Evolutionary conservation across 2,113 vertebrate species (phyloP), one percentile per base, ranked within the genome.

Genomic region (Hyperopisus bebe): DNA sequence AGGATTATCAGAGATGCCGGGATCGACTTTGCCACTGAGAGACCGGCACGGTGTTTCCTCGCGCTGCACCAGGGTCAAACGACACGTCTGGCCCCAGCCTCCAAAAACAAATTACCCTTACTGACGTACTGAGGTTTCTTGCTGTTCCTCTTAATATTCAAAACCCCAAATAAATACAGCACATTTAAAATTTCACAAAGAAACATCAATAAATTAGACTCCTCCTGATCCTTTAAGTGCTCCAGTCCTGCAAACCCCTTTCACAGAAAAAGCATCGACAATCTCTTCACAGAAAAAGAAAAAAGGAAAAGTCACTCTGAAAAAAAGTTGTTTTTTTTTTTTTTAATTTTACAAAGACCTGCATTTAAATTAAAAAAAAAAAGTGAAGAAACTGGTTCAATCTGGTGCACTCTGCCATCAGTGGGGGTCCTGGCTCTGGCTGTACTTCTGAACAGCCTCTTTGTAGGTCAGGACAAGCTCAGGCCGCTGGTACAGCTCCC

Each of bases 401-500:
- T 53, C 17, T 53, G 44, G 31, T 19, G 27, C 47, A n/a, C 4
- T 51, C 17, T 10, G 51, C 90, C 92, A 91, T 1, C 92, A 94
- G 3, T 93, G 94, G 90, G 91, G 90, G 62, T 94, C 92, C 13
- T 91, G 92, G 88, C 92, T 94, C 90, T 90, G 82, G 17, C 91
- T 91, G 88, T 91, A 93, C 3, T 90, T 93, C 44, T 90, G 86
- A 50, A 92, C 42, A 0, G 92, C 92, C 39, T 95, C 94, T 88
- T 87, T 89, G 92, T 94, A 94, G 0, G 92, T 90, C 70, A 94
- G 88, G 9, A 58, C 90, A 39, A 93, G 90, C 88, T 94, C 94
- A 1, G 95, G 94, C 83, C 93, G 90, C 8, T 66, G 92, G 90
- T 92, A 97, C 91, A 97, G 94, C 92, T 96, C 94, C 90, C 94